Evolutionary conservation across 2,888 invertebrate species (phyloP).

Genomic region (Hydrotaea cyrtoneurina): DNA sequence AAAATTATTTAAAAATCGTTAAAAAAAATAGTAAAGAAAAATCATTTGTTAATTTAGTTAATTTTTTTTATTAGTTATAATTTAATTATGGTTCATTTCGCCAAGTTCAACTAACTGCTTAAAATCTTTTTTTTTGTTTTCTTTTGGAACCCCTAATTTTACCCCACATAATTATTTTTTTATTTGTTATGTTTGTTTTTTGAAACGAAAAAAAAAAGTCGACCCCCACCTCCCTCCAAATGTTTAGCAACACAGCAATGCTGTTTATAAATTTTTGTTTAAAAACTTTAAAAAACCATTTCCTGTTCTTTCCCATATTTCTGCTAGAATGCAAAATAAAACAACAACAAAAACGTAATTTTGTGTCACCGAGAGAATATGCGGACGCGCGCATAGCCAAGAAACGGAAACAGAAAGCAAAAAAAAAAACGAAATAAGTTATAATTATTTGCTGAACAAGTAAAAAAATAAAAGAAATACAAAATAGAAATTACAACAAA

Average conservation of each 20-base stretch:
- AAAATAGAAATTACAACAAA: background rate
- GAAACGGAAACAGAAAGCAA: background rate
- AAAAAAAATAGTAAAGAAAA: constrained; percentile 18
- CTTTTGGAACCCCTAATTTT: background rate
- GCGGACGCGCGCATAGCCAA: background rate
- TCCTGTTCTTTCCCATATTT: background rate
- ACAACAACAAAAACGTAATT: background rate
- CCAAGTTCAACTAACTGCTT: background rate
- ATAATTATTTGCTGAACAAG: constrained; percentile 47
- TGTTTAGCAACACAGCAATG: constrained; percentile 21
- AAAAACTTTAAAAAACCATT: background rate
- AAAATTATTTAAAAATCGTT: constrained; percentile 43
- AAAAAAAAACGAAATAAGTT: background rate
- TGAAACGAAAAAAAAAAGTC: background rate
- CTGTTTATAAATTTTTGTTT: constrained; percentile 21
- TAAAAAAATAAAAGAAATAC: constrained; percentile 38
- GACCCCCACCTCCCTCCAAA: constrained; percentile 17
- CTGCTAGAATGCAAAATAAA: background rate
- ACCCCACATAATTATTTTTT: constrained; percentile 5
- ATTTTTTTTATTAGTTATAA: constrained; percentile 62
- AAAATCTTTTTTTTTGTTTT: constrained; percentile 12
- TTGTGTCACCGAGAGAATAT: background rate
- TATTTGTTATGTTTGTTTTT: constrained; percentile 27
- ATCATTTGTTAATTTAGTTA: constrained; percentile 62
- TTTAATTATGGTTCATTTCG: constrained; percentile 45